These are phyloP conservation scores for Actinostola sp. DNA, from an alignment of 92 coral and sea anemone genomes.

Conservation along the genomic window DNA sequence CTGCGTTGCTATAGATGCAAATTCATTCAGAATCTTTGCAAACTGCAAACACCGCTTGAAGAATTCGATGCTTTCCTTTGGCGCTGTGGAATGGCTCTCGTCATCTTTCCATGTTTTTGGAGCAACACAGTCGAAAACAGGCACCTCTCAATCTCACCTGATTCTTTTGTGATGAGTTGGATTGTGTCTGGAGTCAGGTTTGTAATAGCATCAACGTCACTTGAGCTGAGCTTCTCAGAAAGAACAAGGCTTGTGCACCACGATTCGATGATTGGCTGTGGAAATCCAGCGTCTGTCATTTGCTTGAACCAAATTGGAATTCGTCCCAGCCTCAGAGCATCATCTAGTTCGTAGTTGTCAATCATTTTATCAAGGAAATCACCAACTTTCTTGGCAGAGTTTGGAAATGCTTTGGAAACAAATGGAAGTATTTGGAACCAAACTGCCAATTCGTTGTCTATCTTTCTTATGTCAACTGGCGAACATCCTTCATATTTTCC, in stretches of 20 bases:
- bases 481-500: background rate
- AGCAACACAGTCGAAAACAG: slow-evolving; percentile 42
- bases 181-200: slow-evolving; percentile 34
- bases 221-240: slow-evolving; percentile 32
- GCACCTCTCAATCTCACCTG: slow-evolving; percentile 24
- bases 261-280: slow-evolving; percentile 42
- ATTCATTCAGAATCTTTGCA: slow-evolving; percentile 65
- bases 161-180: slow-evolving; percentile 20
- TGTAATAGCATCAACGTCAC: slow-evolving; percentile 62
- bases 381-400: slow-evolving; percentile 14
- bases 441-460: background rate
- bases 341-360: slow-evolving; percentile 32
- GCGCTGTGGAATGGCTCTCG: background rate
- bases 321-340: slow-evolving; percentile 31
- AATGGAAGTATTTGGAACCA: slow-evolving; percentile 13
- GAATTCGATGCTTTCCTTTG: slow-evolving; percentile 2
- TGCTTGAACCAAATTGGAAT: slow-evolving; percentile 55
- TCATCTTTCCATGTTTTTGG: slow-evolving; percentile 18
- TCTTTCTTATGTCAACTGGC: background rate
- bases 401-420: slow-evolving; percentile 27
- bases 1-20: slow-evolving; percentile 26
- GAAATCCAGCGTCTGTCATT: slow-evolving; percentile 43
- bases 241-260: slow-evolving; percentile 65
- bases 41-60: slow-evolving; percentile 44
- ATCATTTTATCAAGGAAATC: slow-evolving; percentile 17